Evolutionary conservation across 2,113 vertebrate species (phyloP).

Genomic region (Pitta sordida): DNA sequence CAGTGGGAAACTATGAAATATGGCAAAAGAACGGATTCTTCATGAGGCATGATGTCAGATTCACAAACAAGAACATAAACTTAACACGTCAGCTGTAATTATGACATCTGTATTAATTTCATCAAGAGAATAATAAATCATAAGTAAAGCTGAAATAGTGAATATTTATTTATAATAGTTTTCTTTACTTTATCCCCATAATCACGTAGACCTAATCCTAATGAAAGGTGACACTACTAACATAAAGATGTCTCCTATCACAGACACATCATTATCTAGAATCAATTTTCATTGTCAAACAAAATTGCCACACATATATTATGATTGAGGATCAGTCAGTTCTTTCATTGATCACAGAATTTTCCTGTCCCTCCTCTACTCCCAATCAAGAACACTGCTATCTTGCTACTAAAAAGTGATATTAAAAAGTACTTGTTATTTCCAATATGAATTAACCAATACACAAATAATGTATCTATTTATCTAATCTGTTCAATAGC

Average conservation of each 20-base stretch:
- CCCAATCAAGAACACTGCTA: neutral
- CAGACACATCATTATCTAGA: neutral
- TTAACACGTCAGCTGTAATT: neutral
- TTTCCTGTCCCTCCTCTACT: neutral
- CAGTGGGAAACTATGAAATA: neutral
- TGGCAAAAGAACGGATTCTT: neutral
- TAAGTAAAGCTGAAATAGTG: neutral
- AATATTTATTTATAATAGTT: neutral
- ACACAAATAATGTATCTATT: neutral
- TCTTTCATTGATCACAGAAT: neutral
- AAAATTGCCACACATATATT: neutral
- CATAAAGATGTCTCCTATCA: neutral
- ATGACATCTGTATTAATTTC: neutral
- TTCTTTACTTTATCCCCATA: neutral
- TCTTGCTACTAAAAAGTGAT: neutral
- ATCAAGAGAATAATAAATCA: neutral
- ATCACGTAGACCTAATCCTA: neutral
- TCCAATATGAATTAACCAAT: neutral
- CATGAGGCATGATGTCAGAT: neutral
- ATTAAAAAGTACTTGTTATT: neutral
- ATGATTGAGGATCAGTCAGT: neutral
- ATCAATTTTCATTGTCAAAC: constrained; percentile 4
- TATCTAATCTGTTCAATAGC: neutral
- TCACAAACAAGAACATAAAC: neutral
- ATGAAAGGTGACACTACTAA: neutral